Evolutionary conservation across 2,113 vertebrate genomes (phyloP), one percentile per base, ranked within the genome.

Genomic region (Vombatus ursinus): DNA sequence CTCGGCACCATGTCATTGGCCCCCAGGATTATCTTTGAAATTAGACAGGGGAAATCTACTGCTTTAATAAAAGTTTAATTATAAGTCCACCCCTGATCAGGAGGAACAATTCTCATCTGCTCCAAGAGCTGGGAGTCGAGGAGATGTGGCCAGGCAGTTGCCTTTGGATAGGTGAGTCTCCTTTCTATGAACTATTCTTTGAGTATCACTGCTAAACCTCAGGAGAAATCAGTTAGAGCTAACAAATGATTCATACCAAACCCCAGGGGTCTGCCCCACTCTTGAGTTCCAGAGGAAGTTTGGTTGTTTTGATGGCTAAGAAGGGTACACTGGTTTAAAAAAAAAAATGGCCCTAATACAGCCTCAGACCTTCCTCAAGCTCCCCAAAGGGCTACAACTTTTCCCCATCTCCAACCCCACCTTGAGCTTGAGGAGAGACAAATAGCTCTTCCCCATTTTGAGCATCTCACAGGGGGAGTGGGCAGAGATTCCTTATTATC

Each of bases 121-220:
- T 84, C 19, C n/a, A n/a, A 84, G n/a, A 91, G 25, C 31, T 48
- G 51, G 89, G 84, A 61, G 5, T 91, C 92, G 57, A 48, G 22
- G 54, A 25, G 24, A 96, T 97, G 98, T 95, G 61, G 19, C 61
- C n/a, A 1, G 26, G 94, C 90, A 68, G 48, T 28, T 52, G 61
- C 93, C 0, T 89, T 23, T 57, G 52, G 92, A 90, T 93, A 95
- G 97, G 98, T 98, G 90, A 98, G 98, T 98, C 37, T 96, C 48
- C 50, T 0, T 51, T 48, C 31, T 51, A 49, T 10, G 44, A 44
- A 14, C 37, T 37, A 77, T 77, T 77, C 14, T n/a, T 77, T n/a
- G 61, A n/a, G 16, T 8, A 84, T 54, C 90, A 54, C 61, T 2
- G 0, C 68, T 31, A 26, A 54, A 31, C 47, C 6, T 50, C 1